These are phyloP conservation scores for Cuculus canorus DNA, from an alignment of 2,797 vertebrate species.

Conservation along the genomic window DNA sequence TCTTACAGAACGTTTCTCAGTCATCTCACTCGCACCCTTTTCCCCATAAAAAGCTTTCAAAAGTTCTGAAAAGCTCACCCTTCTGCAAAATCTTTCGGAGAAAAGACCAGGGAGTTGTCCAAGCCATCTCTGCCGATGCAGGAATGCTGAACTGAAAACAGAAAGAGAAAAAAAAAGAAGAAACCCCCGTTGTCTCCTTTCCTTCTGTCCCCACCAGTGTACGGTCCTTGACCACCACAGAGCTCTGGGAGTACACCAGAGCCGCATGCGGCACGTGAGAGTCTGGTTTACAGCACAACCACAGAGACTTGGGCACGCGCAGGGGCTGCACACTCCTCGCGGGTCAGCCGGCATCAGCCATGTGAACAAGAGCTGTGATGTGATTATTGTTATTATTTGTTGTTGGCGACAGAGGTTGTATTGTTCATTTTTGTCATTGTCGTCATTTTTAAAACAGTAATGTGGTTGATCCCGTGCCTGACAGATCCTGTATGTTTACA, in stretches of 20 bases:
- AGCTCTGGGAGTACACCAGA: not conserved
- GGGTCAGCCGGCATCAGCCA: not conserved
- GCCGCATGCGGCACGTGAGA: not conserved
- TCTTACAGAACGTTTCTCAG: constrained; percentile 7
- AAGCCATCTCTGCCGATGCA: not conserved
- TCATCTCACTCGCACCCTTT: constrained; percentile 34
- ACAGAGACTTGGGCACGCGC: not conserved
- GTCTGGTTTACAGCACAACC: constrained; percentile 12
- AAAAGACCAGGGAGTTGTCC: not conserved
- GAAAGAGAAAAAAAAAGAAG: accelerated
- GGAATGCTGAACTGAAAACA: not conserved
- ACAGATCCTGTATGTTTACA: constrained; percentile 51
- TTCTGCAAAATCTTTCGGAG: not conserved
- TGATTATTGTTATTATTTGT: not conserved
- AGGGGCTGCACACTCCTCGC: not conserved
- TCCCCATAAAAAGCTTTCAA: constrained; percentile 20
- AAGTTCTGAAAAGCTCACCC: not conserved
- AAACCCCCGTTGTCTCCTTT: not conserved
- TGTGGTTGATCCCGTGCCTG: constrained; percentile 16
- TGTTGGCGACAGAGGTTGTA: constrained; percentile 1
- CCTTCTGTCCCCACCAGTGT: not conserved
- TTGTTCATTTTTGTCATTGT: not conserved
- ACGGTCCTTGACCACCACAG: not conserved
- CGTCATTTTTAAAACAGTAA: not conserved
- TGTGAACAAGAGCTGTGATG: constrained; percentile 50